These are phyloP conservation scores for Aulostomus chinensis DNA, from an alignment of 2,797 vertebrate species.

Conservation along the genomic window DNA sequence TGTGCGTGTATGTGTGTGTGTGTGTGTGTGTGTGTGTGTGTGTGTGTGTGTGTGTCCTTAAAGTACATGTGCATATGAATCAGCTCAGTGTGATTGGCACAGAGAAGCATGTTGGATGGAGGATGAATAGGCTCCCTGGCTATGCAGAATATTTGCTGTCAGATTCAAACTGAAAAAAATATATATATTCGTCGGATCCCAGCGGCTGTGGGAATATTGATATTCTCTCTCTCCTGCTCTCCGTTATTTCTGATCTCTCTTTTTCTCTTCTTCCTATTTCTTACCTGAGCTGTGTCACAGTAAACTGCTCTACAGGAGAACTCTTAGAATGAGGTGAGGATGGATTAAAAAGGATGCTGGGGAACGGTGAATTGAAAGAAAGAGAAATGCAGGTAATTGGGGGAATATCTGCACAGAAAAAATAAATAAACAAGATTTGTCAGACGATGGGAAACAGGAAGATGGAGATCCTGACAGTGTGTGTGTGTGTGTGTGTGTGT, in stretches of 20 bases:
- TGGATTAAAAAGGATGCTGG: constrained; percentile 64
- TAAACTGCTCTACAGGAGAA: constrained; percentile 40
- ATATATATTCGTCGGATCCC: constrained; percentile 48
- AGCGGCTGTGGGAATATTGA: constrained; percentile 63
- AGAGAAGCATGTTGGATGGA: constrained; percentile 44
- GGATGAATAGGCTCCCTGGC: constrained; percentile 52
- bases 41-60: constrained; percentile 15
- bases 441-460: constrained; percentile 6
- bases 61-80: constrained; percentile 35
- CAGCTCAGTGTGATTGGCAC: constrained; percentile 53
- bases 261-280: constrained; percentile 22
- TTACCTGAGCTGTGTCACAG: constrained; percentile 30
- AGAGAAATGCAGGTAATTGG: constrained; percentile 49
- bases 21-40: constrained; percentile 15
- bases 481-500: constrained; percentile 10
- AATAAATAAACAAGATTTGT: constrained; percentile 47
- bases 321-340: constrained; percentile 48
- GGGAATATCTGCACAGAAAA: constrained; percentile 36
- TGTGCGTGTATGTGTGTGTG: background rate
- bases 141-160: constrained; percentile 48
- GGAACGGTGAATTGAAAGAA: constrained; percentile 54
- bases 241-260: constrained; percentile 34
- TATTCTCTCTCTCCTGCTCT: constrained; percentile 33
- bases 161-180: constrained; percentile 38
- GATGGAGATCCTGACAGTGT: constrained; percentile 5